Conservation (phyloP, 2,888 invertebrate genomes). For the Sabellastarte sp. region DNA sequence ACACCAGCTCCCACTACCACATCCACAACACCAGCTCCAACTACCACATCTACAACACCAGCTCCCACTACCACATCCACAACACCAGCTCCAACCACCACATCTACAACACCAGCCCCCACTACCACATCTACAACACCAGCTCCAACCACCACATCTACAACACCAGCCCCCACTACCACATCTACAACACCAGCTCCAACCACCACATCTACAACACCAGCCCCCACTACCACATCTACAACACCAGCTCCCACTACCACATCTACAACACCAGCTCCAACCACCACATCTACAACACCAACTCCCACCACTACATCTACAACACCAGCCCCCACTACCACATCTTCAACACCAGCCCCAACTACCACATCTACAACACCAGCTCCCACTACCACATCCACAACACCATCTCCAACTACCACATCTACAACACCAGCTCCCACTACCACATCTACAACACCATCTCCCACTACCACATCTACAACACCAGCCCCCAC, state of each 20-base stretch:
- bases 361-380: conserved; percentile 8
- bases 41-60: conserved; percentile 7
- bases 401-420: conserved; percentile 1
- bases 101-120: conserved; percentile 21
- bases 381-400: conserved; percentile 8
- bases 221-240: neutral
- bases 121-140: conserved; percentile 10
- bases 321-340: conserved; percentile 7
- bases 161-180: neutral
- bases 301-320: neutral
- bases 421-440: conserved; percentile 1
- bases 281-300: neutral
- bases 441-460: neutral
- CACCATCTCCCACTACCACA: neutral
- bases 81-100: conserved; percentile 18
- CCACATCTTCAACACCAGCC: conserved; percentile 9
- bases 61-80: conserved; percentile 13
- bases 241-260: neutral
- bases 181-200: conserved; percentile 5
- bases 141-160: conserved; percentile 11
- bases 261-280: neutral
- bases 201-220: neutral
- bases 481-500: neutral
- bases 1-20: neutral
- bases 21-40: conserved; percentile 3